phyloP scores from a whole-genome alignment of 2,797 vertebrate genomes.

The Channallabes apus region DNA sequence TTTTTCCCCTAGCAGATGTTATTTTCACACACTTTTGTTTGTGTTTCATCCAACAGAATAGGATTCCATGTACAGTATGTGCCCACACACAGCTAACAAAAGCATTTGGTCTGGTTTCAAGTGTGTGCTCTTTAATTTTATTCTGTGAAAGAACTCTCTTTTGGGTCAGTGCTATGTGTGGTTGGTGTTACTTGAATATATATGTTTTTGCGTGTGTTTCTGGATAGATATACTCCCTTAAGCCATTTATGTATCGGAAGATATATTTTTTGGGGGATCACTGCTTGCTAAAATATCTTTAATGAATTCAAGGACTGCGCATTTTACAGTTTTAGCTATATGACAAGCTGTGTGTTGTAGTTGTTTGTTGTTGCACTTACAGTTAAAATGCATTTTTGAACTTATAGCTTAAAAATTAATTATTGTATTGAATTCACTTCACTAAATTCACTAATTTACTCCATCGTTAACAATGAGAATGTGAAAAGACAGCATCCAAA shows the following conservation, averaged over 20 bases:
- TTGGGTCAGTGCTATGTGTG: background rate
- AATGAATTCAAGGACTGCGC: background rate
- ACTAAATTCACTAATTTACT: no score
- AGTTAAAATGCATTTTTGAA: background rate
- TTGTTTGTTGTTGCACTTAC: background rate
- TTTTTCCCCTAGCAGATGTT: constrained; percentile 14
- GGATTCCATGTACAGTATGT: background rate
- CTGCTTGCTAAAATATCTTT: background rate
- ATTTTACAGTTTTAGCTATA: background rate
- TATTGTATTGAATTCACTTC: no score
- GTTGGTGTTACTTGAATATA: background rate
- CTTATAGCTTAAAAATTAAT: no score
- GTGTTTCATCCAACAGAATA: constrained; percentile 2
- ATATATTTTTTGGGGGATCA: background rate
- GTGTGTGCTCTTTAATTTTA: constrained; percentile 5
- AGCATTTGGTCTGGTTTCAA: constrained; percentile 2
- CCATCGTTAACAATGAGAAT: no score
- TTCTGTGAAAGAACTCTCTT: background rate
- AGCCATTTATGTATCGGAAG: constrained; percentile 40
- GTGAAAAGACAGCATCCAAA: no score
- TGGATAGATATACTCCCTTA: constrained; percentile 43
- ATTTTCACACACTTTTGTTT: constrained; percentile 24
- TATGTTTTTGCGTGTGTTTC: background rate
- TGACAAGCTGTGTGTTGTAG: background rate
- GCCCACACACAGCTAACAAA: constrained; percentile 12